Evolutionary conservation across 37 sponge, comb jelly and placozoan species (phyloP).

Genomic region (Hormiphora californensis): DNA sequence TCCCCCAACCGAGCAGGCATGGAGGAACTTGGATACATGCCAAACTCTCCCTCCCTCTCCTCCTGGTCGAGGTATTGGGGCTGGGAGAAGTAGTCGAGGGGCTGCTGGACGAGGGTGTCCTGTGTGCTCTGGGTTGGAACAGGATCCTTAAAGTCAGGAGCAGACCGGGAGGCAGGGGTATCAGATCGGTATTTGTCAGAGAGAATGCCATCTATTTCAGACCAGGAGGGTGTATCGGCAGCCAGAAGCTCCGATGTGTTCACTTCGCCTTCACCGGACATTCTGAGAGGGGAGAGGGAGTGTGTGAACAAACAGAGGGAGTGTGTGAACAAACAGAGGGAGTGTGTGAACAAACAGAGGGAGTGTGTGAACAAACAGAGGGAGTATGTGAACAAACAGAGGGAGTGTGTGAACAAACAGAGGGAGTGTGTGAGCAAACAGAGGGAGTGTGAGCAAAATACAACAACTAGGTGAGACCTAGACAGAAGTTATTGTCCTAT

Average conservation of each 20-base stretch:
- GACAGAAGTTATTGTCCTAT: too few species aligned
- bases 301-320: too few species aligned
- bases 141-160: background rate
- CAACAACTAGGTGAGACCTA: too few species aligned
- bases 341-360: too few species aligned
- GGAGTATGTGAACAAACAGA: too few species aligned
- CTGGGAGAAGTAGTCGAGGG: slow-evolving; percentile 16
- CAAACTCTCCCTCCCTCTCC: background rate
- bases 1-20: background rate
- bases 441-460: too few species aligned
- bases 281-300: too few species aligned
- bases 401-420: too few species aligned
- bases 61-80: slow-evolving; percentile 7
- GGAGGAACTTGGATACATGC: background rate
- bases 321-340: too few species aligned
- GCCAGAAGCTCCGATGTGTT: background rate
- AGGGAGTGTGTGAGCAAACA: too few species aligned
- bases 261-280: background rate
- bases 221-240: slow-evolving; percentile 6
- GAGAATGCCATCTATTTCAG: slow-evolving; percentile 45
- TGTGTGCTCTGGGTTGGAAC: slow-evolving; percentile 39
- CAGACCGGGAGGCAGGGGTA: too few species aligned
- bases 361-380: too few species aligned
- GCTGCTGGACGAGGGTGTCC: slow-evolving; percentile 22
- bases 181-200: slow-evolving; percentile 51